These are phyloP conservation scores for Leptarthrus brevirostris DNA, from an alignment of 2,888 invertebrate genomes.

Conservation along the genomic window DNA sequence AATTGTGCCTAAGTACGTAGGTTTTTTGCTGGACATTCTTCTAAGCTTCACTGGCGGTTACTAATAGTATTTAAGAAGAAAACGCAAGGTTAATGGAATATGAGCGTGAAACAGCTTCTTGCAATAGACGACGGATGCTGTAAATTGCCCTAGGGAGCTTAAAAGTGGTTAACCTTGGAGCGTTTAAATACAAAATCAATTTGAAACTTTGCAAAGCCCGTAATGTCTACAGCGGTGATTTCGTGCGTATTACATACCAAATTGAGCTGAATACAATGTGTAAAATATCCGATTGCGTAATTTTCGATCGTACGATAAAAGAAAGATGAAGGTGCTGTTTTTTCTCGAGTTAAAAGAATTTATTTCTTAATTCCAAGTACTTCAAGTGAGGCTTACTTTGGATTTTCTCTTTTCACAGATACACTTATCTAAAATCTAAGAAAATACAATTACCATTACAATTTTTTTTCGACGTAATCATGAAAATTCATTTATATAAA, in stretches of 20 bases:
- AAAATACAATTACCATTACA: no score
- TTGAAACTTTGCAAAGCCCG: neutral
- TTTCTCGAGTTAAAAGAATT: neutral
- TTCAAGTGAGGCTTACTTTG: no score
- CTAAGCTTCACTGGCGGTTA: neutral
- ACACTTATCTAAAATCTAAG: no score
- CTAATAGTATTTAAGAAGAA: neutral
- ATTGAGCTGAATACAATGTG: neutral
- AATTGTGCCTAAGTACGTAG: neutral
- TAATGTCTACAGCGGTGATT: neutral
- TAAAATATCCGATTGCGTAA: neutral
- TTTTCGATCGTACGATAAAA: no score
- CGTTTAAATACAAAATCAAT: neutral
- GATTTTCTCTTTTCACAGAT: no score
- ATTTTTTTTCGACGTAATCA: no score
- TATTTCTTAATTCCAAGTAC: neutral
- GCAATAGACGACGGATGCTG: neutral
- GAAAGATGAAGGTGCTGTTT: neutral
- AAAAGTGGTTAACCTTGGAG: neutral
- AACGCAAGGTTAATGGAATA: neutral
- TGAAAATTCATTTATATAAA: no score
- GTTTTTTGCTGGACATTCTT: neutral
- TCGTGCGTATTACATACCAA: neutral
- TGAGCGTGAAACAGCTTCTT: neutral
- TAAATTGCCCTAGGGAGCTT: neutral